phyloP scores from a whole-genome alignment of 2,797 vertebrate genomes.

The Peromyscus attwateri region DNA sequence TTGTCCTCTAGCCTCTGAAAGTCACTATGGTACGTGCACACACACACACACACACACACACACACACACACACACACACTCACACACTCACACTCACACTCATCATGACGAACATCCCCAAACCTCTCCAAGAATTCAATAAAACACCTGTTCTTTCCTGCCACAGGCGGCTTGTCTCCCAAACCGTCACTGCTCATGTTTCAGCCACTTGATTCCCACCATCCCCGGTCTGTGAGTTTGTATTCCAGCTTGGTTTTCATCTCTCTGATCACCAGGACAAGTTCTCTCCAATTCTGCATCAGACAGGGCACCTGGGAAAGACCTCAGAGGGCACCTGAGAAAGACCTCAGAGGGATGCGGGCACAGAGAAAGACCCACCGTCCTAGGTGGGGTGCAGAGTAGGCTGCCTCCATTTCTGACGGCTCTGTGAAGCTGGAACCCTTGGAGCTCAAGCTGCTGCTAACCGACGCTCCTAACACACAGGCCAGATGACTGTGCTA shows the following conservation, averaged over 20 bases:
- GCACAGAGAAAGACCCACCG: background rate
- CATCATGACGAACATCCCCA: background rate
- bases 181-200: too few relatives aligned
- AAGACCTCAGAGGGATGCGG: background rate
- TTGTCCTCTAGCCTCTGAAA: background rate
- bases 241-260: background rate
- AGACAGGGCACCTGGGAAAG: background rate
- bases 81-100: background rate
- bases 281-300: background rate
- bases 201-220: background rate
- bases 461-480: background rate
- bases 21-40: too few relatives aligned
- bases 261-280: background rate
- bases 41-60: too few relatives aligned
- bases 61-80: background rate
- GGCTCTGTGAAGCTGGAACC: background rate
- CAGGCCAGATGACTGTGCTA: background rate
- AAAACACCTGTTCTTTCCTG: background rate
- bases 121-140: background rate
- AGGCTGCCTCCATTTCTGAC: background rate
- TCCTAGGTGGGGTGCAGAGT: fast-evolving
- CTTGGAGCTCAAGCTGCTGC: background rate
- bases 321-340: background rate
- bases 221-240: background rate
- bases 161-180: background rate